Evolutionary conservation across 2,888 invertebrate species (phyloP), one percentile per base, ranked within the genome.

Genomic region (Caenorhabditis imperialis): DNA sequence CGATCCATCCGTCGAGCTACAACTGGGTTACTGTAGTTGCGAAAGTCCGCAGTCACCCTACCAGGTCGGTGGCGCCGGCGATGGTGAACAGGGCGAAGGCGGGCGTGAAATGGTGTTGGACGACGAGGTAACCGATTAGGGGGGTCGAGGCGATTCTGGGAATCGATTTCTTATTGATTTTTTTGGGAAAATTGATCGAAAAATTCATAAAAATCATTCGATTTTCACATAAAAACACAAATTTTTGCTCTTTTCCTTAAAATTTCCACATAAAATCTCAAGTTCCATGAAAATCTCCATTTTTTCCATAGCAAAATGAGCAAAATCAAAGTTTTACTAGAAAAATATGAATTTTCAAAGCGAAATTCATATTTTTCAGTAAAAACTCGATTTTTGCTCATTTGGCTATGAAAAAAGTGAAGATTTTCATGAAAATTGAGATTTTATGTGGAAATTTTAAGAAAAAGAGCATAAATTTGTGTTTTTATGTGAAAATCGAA

Each of bases 31-130:
- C 30, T 54, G 58, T 58, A 47, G 2, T 38, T 25, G 7, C 5
- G 16, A 54, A 51, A 10, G 23, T 55, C 3, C 14, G 7, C 1
- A 25, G 23, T 18, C 38, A 35, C 65, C 90, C 90, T 91, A 95
- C 95, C 91, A 96, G 89, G 90, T 98, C 98, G 45, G 95, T 94
- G 1, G 96, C 88, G 75, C 96, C 96, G 78, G 97, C 97, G 84
- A 94, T 90, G 27, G 92, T 91, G 85, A 98, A 91, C 60, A 98
- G 89, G 53, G 92, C 93, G 78, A 96, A 91, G 0, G 97, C 96
- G 78, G 92, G 90, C 70, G 89, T 80, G 89, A 93, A 97, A 79
- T 93, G 91, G 25, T 93, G 92, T 83, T 93, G 92, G 16, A 96
- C 88, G 81, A 99, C 94, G 45, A 95, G 91, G 89, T 94, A 94